A percentile compares a stretch with the other conserved stretches of the same genome.
Evolutionary conservation across 2,888 invertebrate genomes (phyloP).

Genomic region (Perithous albicinctus): DNA sequence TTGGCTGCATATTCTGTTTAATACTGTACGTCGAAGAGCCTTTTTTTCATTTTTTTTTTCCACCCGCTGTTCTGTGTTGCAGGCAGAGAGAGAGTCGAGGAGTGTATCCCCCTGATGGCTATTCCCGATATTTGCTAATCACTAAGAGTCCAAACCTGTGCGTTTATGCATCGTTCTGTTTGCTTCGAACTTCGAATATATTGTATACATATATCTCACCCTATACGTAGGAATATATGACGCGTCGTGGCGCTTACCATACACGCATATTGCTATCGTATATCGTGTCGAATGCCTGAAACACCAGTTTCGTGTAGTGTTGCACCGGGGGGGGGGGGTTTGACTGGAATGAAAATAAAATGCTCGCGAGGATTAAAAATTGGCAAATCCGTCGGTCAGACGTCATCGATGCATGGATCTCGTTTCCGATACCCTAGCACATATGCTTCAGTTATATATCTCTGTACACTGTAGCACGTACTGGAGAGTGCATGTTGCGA

Average conservation of each 20-base stretch:
- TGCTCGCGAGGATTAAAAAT: conserved; percentile 82
- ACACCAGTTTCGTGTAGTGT: conserved; percentile 33
- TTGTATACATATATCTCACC: too few relatives aligned
- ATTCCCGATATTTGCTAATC: conserved; percentile 77
- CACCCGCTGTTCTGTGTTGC: conserved; percentile 22
- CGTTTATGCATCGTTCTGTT: conserved; percentile 60
- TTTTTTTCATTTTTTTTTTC: conserved; percentile 25
- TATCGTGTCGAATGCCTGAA: conserved; percentile 45
- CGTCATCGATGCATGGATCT: conserved; percentile 81
- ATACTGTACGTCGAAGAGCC: conserved; percentile 16
- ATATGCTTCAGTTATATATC: conserved; percentile 38
- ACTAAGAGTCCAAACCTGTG: conserved; percentile 75
- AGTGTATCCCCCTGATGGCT: conserved; percentile 38
- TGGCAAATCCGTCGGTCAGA: conserved; percentile 84
- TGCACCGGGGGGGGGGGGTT: conserved; percentile 23
- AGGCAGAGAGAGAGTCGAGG: conserved; percentile 35
- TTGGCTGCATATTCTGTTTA: neutral
- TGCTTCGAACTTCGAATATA: conserved; percentile 26
- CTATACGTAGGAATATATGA: conserved; percentile 22
- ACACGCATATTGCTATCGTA: conserved; percentile 28
- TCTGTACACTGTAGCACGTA: conserved; percentile 36
- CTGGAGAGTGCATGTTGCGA: conserved; percentile 43
- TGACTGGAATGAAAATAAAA: conserved; percentile 69
- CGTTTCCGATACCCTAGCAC: conserved; percentile 66
- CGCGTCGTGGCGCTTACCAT: conserved; percentile 34